phyloP scores from a whole-genome alignment of 2,888 invertebrate species.

The Phragmatobia fuliginosa region DNA sequence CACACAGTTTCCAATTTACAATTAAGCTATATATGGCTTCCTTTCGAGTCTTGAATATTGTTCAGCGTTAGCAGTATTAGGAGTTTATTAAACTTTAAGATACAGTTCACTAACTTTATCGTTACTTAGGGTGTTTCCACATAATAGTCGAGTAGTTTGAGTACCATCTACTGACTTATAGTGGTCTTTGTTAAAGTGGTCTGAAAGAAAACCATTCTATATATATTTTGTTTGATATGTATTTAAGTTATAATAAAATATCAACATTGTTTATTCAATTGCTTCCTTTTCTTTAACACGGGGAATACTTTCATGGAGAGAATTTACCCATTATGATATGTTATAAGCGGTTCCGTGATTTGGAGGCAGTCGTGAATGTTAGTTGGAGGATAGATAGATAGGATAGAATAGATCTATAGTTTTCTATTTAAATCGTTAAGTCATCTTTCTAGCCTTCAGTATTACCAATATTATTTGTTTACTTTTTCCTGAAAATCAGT shows the following conservation, averaged over 20 bases:
- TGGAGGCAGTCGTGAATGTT: too few relatives aligned
- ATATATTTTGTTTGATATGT: neutral
- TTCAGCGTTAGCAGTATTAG: conserved; percentile 12
- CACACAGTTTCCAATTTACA: neutral
- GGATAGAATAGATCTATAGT: too few relatives aligned
- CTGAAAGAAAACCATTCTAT: neutral
- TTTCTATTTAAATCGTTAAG: too few relatives aligned
- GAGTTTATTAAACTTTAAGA: conserved; percentile 9
- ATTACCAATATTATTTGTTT: too few relatives aligned
- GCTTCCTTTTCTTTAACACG: too few relatives aligned
- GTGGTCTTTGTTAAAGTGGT: neutral
- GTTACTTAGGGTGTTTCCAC: conserved; percentile 6
- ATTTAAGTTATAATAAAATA: neutral
- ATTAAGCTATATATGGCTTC: conserved; percentile 8
- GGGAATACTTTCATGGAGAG: too few relatives aligned
- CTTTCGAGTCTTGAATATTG: conserved; percentile 7
- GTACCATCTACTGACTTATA: neutral
- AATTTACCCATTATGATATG: too few relatives aligned
- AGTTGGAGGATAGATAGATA: too few relatives aligned
- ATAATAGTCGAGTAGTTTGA: neutral
- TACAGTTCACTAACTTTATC: conserved; percentile 11
- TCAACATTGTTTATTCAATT: too few relatives aligned
- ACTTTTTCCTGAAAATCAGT: too few relatives aligned
- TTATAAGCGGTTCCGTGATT: too few relatives aligned
- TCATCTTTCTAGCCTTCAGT: too few relatives aligned